A percentile compares a stretch with the other conserved stretches of the same genome.
Evolutionary conservation across 2,113 vertebrate species (phyloP).

Genomic region (Echinops telfairi): DNA sequence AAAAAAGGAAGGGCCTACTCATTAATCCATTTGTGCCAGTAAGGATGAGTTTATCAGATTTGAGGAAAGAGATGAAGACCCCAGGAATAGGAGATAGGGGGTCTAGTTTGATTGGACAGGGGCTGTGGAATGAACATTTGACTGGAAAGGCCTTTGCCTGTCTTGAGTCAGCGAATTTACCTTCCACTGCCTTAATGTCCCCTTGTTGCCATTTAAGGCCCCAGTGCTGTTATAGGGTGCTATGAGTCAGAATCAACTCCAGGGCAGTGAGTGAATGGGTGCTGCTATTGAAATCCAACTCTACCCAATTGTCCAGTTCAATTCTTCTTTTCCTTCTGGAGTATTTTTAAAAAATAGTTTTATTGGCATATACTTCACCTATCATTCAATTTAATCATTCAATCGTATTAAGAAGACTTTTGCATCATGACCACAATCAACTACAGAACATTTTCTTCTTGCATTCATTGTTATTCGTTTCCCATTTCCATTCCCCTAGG

Average conservation of each 20-base stretch:
- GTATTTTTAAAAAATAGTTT: too few species aligned
- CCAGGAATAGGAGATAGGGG: constrained; percentile 54
- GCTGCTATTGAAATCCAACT: not conserved
- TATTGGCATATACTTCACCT: too few species aligned
- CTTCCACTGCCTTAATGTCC: not conserved
- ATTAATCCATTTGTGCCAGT: constrained; percentile 59
- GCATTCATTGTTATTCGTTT: too few species aligned
- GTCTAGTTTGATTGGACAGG: constrained; percentile 60
- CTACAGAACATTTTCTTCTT: too few species aligned
- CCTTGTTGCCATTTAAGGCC: not conserved
- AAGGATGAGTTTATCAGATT: constrained; percentile 76
- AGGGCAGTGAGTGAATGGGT: too few species aligned
- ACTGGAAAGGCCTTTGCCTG: not conserved
- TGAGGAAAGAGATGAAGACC: constrained; percentile 53
- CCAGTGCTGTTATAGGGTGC: too few species aligned
- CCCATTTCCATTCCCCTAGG: too few species aligned
- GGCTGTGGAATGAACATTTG: constrained; percentile 24
- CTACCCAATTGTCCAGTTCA: not conserved
- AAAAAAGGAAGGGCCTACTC: constrained; percentile 58
- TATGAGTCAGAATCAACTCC: too few species aligned
- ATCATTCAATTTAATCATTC: too few species aligned
- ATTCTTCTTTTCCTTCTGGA: constrained; percentile 15
- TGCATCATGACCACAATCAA: too few species aligned
- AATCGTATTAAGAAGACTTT: too few species aligned
- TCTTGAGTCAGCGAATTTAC: not conserved